Conservation (phyloP, 2,888 invertebrate genomes). For the Heterodera filipjevi region DNA sequence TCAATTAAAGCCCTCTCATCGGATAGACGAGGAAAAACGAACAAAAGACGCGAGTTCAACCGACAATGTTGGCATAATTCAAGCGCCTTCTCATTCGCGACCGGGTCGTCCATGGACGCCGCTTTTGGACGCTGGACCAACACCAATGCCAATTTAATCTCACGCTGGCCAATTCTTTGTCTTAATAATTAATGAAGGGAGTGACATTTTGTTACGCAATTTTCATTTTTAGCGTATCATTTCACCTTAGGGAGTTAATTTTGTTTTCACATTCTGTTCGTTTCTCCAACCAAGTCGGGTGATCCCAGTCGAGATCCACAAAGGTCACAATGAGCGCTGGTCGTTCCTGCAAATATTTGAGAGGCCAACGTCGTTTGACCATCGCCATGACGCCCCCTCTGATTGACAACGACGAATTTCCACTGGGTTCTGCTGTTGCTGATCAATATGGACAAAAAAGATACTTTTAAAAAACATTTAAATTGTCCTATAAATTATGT, state of each 20-base stretch:
- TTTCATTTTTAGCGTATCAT: constrained; percentile 23
- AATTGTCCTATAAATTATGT: no score
- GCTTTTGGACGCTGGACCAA: constrained; percentile 82
- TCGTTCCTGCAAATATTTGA: constrained; percentile 84
- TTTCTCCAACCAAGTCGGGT: constrained; percentile 88
- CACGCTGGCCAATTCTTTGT: constrained; percentile 64
- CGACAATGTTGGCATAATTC: constrained; percentile 88
- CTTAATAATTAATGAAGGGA: constrained; percentile 34
- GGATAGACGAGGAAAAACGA: constrained; percentile 76
- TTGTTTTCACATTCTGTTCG: constrained; percentile 88
- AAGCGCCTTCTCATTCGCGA: constrained; percentile 87
- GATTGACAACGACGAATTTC: background rate
- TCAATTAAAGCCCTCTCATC: constrained; percentile 17
- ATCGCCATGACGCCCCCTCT: constrained; percentile 33
- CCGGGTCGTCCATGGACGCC: constrained; percentile 70
- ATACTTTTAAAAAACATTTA: background rate
- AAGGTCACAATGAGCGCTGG: constrained; percentile 88
- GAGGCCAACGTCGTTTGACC: constrained; percentile 76
- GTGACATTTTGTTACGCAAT: background rate
- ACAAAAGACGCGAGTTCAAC: constrained; percentile 86
- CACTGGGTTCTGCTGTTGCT: background rate
- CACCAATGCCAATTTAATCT: constrained; percentile 79
- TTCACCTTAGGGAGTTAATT: constrained; percentile 76
- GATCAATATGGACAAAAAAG: no score
- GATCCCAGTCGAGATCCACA: constrained; percentile 96